Evolutionary conservation across 2,797 vertebrate species (phyloP), one percentile per base, ranked within the genome.

Genomic region (Eidolon dupreanum): DNA sequence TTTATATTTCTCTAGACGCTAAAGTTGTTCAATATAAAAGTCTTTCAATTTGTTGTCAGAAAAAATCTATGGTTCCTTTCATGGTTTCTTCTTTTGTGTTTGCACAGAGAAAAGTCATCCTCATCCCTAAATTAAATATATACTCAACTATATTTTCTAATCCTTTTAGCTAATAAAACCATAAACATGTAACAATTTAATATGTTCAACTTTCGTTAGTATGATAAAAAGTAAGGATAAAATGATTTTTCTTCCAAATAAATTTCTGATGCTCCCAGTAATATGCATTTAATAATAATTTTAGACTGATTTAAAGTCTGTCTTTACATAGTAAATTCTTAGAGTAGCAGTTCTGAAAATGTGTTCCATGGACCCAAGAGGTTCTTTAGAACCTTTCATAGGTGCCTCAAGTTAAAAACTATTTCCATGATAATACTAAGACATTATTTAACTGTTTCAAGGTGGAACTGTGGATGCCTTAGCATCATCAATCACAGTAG

Each of bases 251-350:
- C 49, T 86, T 92, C 31, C 19, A 92, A 74, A 78, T 43, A 51
- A 28, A 84, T 51, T 86, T 79, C 38, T 51, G 38, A 68, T 59
- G 8, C 9, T 20, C 15, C 3, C 57, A 95, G 26, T 74, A 94
- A 41, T 84, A 87, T 61, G 57, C 85, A 91, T 77, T 87, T 65
- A 82, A 16, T 57, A 85, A 38, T n/a, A 33, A 41, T 74, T 96
- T 73, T 74, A 90, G 8, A 70, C 20, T 83, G 22, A 65, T 22
- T 92, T 93, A 86, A 92, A 84, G 83, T 70, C 24, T 87, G 19
- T 38, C 51, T 90, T 86, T 78, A 73, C 26, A 46, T n/a, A 66
- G 55, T 15, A 89, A 94, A 89, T 84, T 86, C 51, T 90, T 66
- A 70, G 12, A 91, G 12, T 51, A 43, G 19, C 33, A 63, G 15